A percentile compares a stretch with the other conserved stretches of the same genome.
Evolutionary conservation across 2,888 invertebrate species (phyloP).

Genomic region (Drosophila anomalata): DNA sequence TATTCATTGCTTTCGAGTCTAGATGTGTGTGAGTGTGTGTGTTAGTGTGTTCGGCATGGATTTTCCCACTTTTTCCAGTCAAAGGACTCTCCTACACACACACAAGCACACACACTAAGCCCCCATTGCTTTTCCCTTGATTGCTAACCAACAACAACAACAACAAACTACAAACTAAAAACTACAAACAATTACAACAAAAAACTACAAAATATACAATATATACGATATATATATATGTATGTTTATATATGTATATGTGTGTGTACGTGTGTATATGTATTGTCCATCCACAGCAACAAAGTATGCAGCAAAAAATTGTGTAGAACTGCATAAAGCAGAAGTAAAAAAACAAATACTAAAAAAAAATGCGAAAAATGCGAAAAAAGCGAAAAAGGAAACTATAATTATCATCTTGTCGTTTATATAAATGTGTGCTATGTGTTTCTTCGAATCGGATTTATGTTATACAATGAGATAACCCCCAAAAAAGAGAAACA

Average conservation of each 20-base stretch:
- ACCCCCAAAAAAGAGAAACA: constrained; percentile 4
- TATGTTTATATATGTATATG: constrained; percentile 3
- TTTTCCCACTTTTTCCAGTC: constrained; percentile 5
- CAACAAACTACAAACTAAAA: background rate
- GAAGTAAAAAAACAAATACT: constrained; percentile 7
- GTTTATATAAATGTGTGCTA: constrained; percentile 45
- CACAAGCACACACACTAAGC: no score
- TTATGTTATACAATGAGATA: constrained; percentile 42
- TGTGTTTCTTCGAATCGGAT: constrained; percentile 35
- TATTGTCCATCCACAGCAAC: constrained; percentile 39
- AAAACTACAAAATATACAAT: constrained; percentile 2
- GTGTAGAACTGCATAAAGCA: constrained; percentile 33
- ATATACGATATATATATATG: constrained; percentile 1
- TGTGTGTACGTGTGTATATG: constrained; percentile 33
- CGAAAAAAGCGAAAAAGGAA: constrained; percentile 7
- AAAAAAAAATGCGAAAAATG: constrained; percentile 6
- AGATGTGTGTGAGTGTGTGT: constrained; percentile 21
- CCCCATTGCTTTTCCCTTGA: constrained; percentile 18
- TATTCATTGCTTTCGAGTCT: constrained; percentile 33
- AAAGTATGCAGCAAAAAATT: constrained; percentile 37
- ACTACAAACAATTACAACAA: constrained; percentile 2
- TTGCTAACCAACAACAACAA: constrained; percentile 14
- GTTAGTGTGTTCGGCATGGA: constrained; percentile 17
- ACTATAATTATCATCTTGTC: constrained; percentile 32
- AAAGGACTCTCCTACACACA: background rate